These are phyloP conservation scores for Pogonophryne albipinna DNA, from an alignment of 2,797 vertebrate species.

Conservation along the genomic window DNA sequence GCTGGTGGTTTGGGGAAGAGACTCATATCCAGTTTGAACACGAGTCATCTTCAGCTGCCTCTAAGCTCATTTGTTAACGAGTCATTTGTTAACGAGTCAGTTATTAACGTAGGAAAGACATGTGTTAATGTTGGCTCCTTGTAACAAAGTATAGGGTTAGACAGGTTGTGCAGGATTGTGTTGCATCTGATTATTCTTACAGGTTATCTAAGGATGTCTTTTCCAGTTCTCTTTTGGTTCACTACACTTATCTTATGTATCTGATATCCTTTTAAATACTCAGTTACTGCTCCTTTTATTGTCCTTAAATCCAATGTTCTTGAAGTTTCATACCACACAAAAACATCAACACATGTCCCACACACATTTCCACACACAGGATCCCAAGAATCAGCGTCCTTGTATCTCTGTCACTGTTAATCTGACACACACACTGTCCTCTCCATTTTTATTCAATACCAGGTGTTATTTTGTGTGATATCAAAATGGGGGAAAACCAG, in stretches of 20 bases:
- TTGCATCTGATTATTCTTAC: neutral
- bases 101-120: slow-evolving; percentile 12
- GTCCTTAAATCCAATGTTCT: neutral
- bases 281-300: neutral
- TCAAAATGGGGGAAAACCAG: no score
- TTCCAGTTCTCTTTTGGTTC: no score
- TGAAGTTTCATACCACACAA: neutral
- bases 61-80: no score
- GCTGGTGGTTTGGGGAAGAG: slow-evolving; percentile 15
- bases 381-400: neutral
- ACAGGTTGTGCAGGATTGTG: slow-evolving; percentile 4
- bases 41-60: neutral
- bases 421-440: neutral
- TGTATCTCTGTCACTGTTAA: slow-evolving; percentile 4
- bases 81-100: slow-evolving; percentile 34
- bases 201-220: neutral
- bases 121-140: slow-evolving; percentile 32
- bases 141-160: neutral
- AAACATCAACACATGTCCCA: neutral
- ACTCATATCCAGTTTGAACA: neutral
- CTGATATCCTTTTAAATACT: neutral
- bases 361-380: neutral
- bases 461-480: no score
- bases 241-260: neutral
- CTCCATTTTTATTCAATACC: neutral